Evolutionary conservation across 64 coral and sea anemone genomes (phyloP).

Genomic region (Pocillopora verrucosa): DNA sequence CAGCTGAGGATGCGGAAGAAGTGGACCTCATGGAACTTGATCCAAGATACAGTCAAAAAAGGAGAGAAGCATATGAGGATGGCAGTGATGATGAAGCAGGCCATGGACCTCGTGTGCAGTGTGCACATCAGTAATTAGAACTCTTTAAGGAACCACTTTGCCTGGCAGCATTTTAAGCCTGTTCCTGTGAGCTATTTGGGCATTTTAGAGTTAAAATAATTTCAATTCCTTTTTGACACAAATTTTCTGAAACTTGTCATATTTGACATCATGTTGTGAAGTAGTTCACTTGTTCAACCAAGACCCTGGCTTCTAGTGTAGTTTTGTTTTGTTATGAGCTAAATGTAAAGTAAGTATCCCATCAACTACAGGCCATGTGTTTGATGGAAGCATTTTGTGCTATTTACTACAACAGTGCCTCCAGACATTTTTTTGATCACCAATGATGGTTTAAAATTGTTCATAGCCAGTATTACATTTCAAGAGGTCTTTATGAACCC

Average conservation of each 20-base stretch:
- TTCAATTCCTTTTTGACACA: not conserved
- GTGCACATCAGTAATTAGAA: slow-evolving; percentile 80
- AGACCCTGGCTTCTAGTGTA: not conserved
- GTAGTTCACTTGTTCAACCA: not conserved
- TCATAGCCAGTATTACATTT: not conserved
- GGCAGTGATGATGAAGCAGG: slow-evolving; percentile 83
- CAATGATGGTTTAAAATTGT: slow-evolving; percentile 2
- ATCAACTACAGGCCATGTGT: not conserved
- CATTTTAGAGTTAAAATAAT: not conserved
- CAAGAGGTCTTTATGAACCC: not conserved
- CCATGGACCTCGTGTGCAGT: slow-evolving; percentile 75
- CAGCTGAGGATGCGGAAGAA: slow-evolving; percentile 81
- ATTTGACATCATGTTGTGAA: not conserved
- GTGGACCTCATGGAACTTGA: slow-evolving; percentile 85
- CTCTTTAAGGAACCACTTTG: not conserved
- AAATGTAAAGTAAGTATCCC: slow-evolving; percentile 8
- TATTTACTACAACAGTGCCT: no score
- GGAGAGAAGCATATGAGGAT: slow-evolving; percentile 80
- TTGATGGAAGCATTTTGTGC: no score
- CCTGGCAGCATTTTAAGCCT: not conserved
- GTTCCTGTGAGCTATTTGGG: not conserved
- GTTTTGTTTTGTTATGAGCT: not conserved
- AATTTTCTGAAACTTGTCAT: not conserved
- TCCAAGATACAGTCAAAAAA: slow-evolving; percentile 50
- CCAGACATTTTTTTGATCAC: not conserved